Evolutionary conservation across 2,888 invertebrate species (phyloP), one percentile per base, ranked within the genome.

Genomic region (Tetragonula carbonaria): DNA sequence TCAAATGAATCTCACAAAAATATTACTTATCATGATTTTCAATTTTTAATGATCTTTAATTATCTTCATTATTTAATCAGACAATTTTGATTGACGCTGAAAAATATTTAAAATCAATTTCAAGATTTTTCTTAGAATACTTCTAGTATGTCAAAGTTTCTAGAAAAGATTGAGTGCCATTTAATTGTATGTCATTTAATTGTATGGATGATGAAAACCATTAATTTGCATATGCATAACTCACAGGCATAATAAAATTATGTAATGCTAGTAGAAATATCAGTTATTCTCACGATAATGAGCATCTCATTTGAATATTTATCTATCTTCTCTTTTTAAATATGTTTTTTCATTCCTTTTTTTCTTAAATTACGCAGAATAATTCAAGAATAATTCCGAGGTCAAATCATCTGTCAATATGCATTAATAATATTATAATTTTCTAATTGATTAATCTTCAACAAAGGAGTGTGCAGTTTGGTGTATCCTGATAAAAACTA

Each of bases 171-270:
- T 21, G 38, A n/a, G 28, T 18, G 18, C 57, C 57, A 57, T n/a
- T 21, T 6, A 57, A 51, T 78, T 70, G 21, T 68, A 13, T 2
- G 4, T 33, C 33, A 33, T 33, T 33, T 33, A 33, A 33, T 33
- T 33, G 33, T 14, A 62, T 0, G 13, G 21, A 50, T 0, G 62
- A 28, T 13, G 50, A 28, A 65, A 23, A 72, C 45, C 55, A 50
- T 72, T 51, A 18, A 18, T 53, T 74, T 53, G 4, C 45, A 33
- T 23, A 38, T 16, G 18, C 23, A 18, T 16, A 33, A 51, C 23
- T 57, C 13, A 33, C 1, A 53, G 13, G 16, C 45, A 23, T 45
- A 45, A 74, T 68, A 63, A 51, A 74, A 74, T 74, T 62, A 68
- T 74, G n/a, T 68, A 79, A 74, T 74, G 23, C 14, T 13, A 55